Percentiles rank a stretch among this genome's conserved stretches.
Conservation (phyloP, 2,888 invertebrate genomes). For the Myopa tessellatipennis region DNA sequence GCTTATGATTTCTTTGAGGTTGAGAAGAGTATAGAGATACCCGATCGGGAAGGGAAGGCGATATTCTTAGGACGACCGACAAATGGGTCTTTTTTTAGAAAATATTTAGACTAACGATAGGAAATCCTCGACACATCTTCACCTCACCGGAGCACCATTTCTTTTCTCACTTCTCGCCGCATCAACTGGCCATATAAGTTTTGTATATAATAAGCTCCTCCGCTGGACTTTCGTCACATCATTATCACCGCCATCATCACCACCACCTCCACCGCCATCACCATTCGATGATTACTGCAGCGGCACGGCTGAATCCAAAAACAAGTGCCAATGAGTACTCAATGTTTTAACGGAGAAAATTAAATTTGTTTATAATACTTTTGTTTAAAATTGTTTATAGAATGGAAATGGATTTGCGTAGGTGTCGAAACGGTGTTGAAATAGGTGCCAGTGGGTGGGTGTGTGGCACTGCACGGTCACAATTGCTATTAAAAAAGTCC, state of each 20-base stretch:
- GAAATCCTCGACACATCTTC: no score
- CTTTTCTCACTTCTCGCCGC: no score
- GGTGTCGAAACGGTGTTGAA: slow-evolving; percentile 27
- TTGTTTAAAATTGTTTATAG: slow-evolving; percentile 49
- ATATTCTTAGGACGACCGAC: no score
- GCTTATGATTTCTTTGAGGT: no score
- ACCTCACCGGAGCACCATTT: no score
- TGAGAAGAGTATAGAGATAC: no score
- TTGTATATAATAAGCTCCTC: not conserved
- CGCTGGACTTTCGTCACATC: slow-evolving; percentile 29
- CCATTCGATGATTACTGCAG: not conserved
- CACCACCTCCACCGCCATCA: not conserved
- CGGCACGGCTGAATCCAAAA: not conserved
- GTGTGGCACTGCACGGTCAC: slow-evolving; percentile 33
- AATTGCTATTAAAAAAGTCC: slow-evolving; percentile 37
- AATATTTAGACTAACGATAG: no score
- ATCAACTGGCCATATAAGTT: no score
- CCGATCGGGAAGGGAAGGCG: no score
- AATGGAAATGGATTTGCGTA: slow-evolving; percentile 39
- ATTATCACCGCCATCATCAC: slow-evolving; percentile 23
- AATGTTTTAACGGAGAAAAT: slow-evolving; percentile 9
- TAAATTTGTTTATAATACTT: slow-evolving; percentile 23
- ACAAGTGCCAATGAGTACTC: no score
- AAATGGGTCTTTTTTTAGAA: no score
- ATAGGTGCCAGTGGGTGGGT: slow-evolving; percentile 11